A percentile compares a stretch with the other conserved stretches of the same genome.
Conservation (phyloP, 2,113 vertebrate species). For the Hippoglossus stenolepis region DNA sequence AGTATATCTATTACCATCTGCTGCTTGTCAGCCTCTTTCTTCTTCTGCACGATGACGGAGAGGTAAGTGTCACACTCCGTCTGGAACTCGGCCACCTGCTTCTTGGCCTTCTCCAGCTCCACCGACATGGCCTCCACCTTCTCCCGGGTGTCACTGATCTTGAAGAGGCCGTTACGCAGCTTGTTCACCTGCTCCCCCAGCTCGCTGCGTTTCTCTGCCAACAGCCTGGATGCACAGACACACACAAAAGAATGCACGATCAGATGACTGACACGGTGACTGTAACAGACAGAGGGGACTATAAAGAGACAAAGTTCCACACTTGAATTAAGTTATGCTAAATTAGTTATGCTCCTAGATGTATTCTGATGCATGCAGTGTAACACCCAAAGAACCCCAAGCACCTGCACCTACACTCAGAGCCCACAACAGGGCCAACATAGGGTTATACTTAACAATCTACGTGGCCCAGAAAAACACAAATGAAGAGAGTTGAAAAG, state of each 20-base stretch:
- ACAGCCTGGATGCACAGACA: constrained; percentile 74
- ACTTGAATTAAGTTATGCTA: too few species aligned
- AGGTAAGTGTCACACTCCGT: constrained; percentile 89
- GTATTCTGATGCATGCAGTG: background rate
- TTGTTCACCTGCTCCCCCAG: constrained; percentile 87
- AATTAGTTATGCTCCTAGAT: background rate
- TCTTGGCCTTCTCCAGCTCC: constrained; percentile 88
- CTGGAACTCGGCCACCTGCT: constrained; percentile 88
- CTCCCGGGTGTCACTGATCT: constrained; percentile 87
- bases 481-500: too few species aligned
- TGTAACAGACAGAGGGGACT: background rate
- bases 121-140: constrained; percentile 92
- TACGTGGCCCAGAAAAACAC: too few species aligned
- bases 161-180: constrained; percentile 87
- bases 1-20: constrained; percentile 81
- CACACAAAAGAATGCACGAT: background rate
- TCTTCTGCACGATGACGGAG: constrained; percentile 88
- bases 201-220: constrained; percentile 88
- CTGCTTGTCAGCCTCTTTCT: constrained; percentile 86
- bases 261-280: background rate
- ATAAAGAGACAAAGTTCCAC: background rate
- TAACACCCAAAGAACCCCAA: background rate
- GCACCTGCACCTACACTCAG: background rate
- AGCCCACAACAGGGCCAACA: too few species aligned
- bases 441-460: too few species aligned